A percentile compares a stretch with the other conserved stretches of the same genome.
phyloP scores from a whole-genome alignment of 2,113 vertebrate genomes.

The Ictidomys tridecemlineatus region DNA sequence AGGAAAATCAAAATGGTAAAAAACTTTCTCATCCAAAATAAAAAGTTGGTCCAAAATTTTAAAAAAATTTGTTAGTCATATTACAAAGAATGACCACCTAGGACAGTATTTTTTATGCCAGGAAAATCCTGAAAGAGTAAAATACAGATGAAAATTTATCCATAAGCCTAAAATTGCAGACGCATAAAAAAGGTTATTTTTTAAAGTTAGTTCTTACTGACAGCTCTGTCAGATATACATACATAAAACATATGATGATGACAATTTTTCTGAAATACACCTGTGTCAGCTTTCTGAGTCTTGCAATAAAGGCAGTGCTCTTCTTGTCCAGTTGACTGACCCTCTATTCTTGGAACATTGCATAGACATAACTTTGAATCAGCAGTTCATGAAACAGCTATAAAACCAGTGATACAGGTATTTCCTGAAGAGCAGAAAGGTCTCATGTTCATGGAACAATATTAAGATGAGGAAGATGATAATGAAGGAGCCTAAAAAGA shows the following conservation, averaged over 20 bases:
- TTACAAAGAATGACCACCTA: conserved; percentile 92
- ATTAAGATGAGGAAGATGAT: conserved; percentile 95
- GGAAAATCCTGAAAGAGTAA: conserved; percentile 84
- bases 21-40: conserved; percentile 88
- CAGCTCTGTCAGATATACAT: conserved; percentile 94
- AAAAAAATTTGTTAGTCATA: conserved; percentile 89
- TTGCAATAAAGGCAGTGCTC: conserved; percentile 88
- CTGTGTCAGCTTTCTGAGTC: conserved; percentile 90
- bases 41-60: conserved; percentile 87
- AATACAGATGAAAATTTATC: conserved; percentile 83
- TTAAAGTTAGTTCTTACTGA: conserved; percentile 93
- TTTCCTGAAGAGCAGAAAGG: conserved; percentile 97
- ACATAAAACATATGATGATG: conserved; percentile 86
- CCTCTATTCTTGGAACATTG: conserved; percentile 94
- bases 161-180: conserved; percentile 89
- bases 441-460: conserved; percentile 91
- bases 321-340: conserved; percentile 90
- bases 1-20: conserved; percentile 90
- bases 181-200: conserved; percentile 88
- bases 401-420: conserved; percentile 93
- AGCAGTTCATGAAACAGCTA: conserved; percentile 95
- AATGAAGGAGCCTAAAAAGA: conserved; percentile 93
- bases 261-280: conserved; percentile 89
- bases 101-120: conserved; percentile 88
- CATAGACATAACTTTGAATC: conserved; percentile 97